Conservation (phyloP, 2,888 invertebrate species). For the Itoplectis maculator region DNA sequence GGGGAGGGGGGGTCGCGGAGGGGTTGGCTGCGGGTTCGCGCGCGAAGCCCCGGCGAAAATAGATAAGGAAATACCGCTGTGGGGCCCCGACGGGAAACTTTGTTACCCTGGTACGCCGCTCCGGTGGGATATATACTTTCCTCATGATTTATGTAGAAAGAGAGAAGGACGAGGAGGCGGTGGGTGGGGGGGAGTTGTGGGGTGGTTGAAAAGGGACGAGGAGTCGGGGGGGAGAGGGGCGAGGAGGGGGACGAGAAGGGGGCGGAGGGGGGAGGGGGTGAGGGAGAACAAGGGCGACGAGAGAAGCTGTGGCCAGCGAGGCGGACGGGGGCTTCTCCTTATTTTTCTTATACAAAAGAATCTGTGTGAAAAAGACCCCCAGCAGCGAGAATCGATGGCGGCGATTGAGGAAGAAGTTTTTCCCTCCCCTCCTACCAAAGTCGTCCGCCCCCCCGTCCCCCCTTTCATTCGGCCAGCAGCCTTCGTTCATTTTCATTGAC, state of each 20-base stretch:
- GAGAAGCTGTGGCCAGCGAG: constrained; percentile 43
- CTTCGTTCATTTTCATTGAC: constrained; percentile 42
- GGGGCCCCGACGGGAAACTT: constrained; percentile 66
- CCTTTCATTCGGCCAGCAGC: not conserved
- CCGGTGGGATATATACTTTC: constrained; percentile 67
- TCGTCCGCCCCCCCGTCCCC: too few relatives aligned
- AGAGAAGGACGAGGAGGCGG: constrained; percentile 33
- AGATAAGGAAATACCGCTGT: constrained; percentile 68
- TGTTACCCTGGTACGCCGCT: constrained; percentile 61
- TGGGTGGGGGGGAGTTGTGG: not conserved
- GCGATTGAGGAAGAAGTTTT: constrained; percentile 31
- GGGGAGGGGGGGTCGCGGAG: constrained; percentile 39
- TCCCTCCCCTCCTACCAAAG: not conserved
- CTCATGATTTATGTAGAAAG: constrained; percentile 69
- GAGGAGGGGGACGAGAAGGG: not conserved
- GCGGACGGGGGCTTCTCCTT: constrained; percentile 27
- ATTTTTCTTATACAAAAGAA: constrained; percentile 56
- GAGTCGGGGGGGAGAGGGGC: constrained; percentile 1
- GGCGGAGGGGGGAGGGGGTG: not conserved
- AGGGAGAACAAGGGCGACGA: constrained; percentile 43
- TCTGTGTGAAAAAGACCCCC: constrained; percentile 18
- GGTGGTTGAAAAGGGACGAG: constrained; percentile 25
- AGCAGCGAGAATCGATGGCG: constrained; percentile 42
- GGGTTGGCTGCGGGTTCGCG: constrained; percentile 39
- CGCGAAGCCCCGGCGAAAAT: constrained; percentile 67